phyloP scores from a whole-genome alignment of 2,888 invertebrate genomes.

The Caenorhabditis afra region DNA sequence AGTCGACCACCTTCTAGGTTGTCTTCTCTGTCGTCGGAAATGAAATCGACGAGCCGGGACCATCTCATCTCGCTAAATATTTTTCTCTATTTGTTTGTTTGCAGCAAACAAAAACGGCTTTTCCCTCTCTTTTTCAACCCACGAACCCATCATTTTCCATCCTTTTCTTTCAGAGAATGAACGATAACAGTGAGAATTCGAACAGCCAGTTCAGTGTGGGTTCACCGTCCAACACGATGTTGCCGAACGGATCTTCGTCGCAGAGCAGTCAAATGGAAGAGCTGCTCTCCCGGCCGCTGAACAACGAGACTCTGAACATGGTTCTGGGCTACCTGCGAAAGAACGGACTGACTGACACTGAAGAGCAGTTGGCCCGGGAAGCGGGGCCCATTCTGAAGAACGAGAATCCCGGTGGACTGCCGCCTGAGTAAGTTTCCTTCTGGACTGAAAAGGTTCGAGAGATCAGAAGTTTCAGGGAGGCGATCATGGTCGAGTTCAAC shows the following conservation, averaged over 20 bases:
- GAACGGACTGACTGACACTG: slow-evolving; percentile 66
- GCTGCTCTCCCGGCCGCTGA: slow-evolving; percentile 29
- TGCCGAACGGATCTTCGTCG: neutral
- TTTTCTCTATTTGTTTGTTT: too few species aligned
- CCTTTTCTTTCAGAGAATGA: slow-evolving; percentile 15
- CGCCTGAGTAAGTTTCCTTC: slow-evolving; percentile 41
- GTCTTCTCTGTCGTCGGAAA: too few species aligned
- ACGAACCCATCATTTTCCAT: too few species aligned
- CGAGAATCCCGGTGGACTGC: slow-evolving; percentile 46
- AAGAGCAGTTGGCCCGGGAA: slow-evolving; percentile 63
- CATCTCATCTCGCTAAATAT: too few species aligned
- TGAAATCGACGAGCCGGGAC: too few species aligned
- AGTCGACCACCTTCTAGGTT: too few species aligned
- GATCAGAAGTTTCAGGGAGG: slow-evolving; percentile 56
- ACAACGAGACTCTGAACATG: slow-evolving; percentile 56
- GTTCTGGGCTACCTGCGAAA: slow-evolving; percentile 61
- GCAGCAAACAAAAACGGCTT: too few species aligned
- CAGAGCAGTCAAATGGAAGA: slow-evolving; percentile 14
- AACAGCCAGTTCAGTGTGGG: slow-evolving; percentile 13
- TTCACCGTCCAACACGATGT: slow-evolving; percentile 28
- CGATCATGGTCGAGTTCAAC: slow-evolving; percentile 66
- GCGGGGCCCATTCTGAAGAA: slow-evolving; percentile 46
- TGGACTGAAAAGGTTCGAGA: slow-evolving; percentile 13
- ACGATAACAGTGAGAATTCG: slow-evolving; percentile 35
- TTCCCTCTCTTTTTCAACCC: too few species aligned